Conservation (phyloP, 2,888 invertebrate species). For the Diaperis boleti region DNA sequence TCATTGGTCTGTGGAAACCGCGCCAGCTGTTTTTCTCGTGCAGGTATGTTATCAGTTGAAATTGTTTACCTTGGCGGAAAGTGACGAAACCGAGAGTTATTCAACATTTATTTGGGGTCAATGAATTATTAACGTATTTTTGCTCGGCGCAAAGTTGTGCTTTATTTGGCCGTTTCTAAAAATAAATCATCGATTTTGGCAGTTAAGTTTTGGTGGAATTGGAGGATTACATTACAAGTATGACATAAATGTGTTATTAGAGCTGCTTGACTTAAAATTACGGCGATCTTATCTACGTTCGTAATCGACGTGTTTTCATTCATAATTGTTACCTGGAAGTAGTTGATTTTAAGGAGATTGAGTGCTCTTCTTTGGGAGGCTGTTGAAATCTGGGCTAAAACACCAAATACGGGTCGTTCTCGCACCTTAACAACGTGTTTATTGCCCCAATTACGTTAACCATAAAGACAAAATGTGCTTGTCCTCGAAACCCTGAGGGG, state of each 20-base stretch:
- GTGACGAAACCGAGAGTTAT: slow-evolving; percentile 35
- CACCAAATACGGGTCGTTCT: too few relatives aligned
- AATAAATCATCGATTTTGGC: slow-evolving; percentile 14
- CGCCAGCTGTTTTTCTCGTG: slow-evolving; percentile 19
- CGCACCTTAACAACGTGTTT: slow-evolving; percentile 29
- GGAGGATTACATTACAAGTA: too few relatives aligned
- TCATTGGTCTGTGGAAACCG: not conserved
- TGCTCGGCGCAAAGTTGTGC: slow-evolving; percentile 1
- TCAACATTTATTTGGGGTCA: slow-evolving; percentile 34
- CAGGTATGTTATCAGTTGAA: slow-evolving; percentile 30
- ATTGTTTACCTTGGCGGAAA: slow-evolving; percentile 34
- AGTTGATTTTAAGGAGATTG: too few relatives aligned
- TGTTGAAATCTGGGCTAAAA: too few relatives aligned
- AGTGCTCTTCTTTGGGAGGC: too few relatives aligned
- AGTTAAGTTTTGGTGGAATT: too few relatives aligned
- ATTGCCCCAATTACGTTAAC: slow-evolving; percentile 27
- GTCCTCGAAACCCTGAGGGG: slow-evolving; percentile 38
- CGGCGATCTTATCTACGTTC: too few relatives aligned
- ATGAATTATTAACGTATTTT: slow-evolving; percentile 30
- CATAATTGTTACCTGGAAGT: too few relatives aligned
- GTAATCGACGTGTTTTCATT: too few relatives aligned
- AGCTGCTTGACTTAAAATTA: too few relatives aligned
- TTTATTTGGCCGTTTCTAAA: slow-evolving; percentile 13
- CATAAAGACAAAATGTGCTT: slow-evolving; percentile 33
- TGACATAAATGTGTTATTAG: too few relatives aligned